Evolutionary conservation across 1,140 invertebrate genomes (phyloP), one percentile per base, ranked within the genome.

Genomic region (Cataglyphis hispanica): DNA sequence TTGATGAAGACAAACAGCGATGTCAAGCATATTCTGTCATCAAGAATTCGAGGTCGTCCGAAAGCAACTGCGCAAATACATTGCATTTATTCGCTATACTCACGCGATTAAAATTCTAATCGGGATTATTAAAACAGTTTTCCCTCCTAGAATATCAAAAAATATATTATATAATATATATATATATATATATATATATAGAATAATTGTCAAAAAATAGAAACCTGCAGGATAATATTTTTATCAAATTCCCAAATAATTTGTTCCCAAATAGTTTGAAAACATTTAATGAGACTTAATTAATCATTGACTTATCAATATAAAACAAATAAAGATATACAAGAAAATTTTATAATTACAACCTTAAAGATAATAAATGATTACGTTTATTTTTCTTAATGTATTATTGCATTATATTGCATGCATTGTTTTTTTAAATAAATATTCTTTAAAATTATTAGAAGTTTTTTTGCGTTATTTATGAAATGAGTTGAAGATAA

Each of bases 61-160:
- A 84, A 66, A 64, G 37, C 85, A 86, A 75, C 86, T 87, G 74
- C 84, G 31, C 64, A 84, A 70, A 75, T 75, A 81, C 19, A 70
- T 56, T 25, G 43, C 37, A 34, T 13, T 80, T 70, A 80, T 70
- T 81, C 11, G 22, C 53, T 10, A 40, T n/a, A 22, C 27, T 61
- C n/a, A 22, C 43, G 40, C 43, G 22, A 80, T 80, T 69, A 80
- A 80, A 80, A 78, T 76, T 76, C n/a, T 76, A 76, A 63, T 53
- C 8, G 31, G 31, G 43, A 69, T 8, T 37, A 43, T 37, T 78
- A 1, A 19, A 43, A 27, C n/a, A 78, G n/a, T 16, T 78, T 78
- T 78, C 50, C 40, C 60, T 27, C 11, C 16, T 19, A n/a, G 5
- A 77, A 43, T 43, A 64, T 2, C 40, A 64, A 16, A 60, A 40